A percentile compares a stretch with the other conserved stretches of the same genome.
phyloP scores from a whole-genome alignment of 2,797 vertebrate species.

The Balearica regulorum region DNA sequence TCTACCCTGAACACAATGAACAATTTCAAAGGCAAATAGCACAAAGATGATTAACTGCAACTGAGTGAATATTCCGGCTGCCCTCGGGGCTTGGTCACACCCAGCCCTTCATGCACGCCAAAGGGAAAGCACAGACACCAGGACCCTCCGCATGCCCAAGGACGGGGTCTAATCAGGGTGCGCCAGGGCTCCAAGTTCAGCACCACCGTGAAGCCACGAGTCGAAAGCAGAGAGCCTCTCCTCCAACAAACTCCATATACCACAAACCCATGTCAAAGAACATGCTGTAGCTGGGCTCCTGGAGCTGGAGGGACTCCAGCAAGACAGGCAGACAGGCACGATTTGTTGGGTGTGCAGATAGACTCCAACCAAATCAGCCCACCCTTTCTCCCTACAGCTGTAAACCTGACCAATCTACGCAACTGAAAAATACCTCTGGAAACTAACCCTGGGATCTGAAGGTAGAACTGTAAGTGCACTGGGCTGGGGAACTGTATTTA shows the following conservation, averaged over 20 bases:
- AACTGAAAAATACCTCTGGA: neutral
- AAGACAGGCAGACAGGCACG: neutral
- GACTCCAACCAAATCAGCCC: neutral
- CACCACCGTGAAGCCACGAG: neutral
- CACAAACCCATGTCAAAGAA: neutral
- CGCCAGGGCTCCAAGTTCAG: neutral
- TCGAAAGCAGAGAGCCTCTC: neutral
- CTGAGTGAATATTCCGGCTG: neutral
- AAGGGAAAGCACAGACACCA: neutral
- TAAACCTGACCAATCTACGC: fast-evolving
- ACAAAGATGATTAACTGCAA: neutral
- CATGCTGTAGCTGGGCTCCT: neutral
- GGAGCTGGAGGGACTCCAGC: neutral
- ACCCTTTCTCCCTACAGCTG: neutral
- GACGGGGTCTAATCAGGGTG: neutral
- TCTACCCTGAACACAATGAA: neutral
- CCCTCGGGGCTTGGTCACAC: fast-evolving
- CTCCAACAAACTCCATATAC: neutral
- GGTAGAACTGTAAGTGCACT: neutral
- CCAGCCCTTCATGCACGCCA: neutral
- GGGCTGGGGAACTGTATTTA: neutral
- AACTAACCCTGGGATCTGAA: neutral
- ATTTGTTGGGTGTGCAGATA: neutral
- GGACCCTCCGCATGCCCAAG: fast-evolving
- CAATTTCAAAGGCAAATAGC: neutral